Percentiles rank a stretch among this genome's conserved stretches.
Conservation (phyloP, 2,797 vertebrate genomes). For the Pampus argenteus region DNA sequence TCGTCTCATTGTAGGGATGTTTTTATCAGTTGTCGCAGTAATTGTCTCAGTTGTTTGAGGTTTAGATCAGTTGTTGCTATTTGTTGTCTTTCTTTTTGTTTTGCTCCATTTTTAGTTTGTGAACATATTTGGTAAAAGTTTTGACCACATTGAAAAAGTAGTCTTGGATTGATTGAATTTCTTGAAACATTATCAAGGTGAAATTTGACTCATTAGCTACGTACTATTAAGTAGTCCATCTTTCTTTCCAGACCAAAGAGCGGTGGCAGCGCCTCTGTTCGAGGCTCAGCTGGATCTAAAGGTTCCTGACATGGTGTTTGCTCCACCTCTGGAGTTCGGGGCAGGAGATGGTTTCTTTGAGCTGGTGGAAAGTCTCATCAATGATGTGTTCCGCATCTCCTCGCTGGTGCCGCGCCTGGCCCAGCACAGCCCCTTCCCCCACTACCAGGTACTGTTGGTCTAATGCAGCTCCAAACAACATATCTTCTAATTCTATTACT, state of each 20-base stretch:
- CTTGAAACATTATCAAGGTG: not conserved
- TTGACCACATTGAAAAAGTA: not conserved
- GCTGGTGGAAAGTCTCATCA: constrained; percentile 87
- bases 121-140: not conserved
- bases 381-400: constrained; percentile 86
- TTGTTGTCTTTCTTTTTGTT: not conserved
- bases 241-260: constrained; percentile 82
- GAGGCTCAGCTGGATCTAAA: constrained; percentile 89
- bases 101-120: not conserved
- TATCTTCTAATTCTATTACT: not conserved
- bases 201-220: no score
- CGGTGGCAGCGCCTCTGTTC: constrained; percentile 86
- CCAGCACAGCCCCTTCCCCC: constrained; percentile 71
- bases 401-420: constrained; percentile 89
- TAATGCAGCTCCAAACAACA: not conserved
- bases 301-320: constrained; percentile 89
- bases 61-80: not conserved
- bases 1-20: no score
- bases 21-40: no score
- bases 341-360: constrained; percentile 85
- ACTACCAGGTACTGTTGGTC: constrained; percentile 91
- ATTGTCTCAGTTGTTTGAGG: no score
- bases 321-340: constrained; percentile 88
- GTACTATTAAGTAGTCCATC: not conserved
- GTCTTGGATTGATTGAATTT: not conserved